Conservation (phyloP, 2,797 vertebrate genomes). For the Buceros bicornis region DNA sequence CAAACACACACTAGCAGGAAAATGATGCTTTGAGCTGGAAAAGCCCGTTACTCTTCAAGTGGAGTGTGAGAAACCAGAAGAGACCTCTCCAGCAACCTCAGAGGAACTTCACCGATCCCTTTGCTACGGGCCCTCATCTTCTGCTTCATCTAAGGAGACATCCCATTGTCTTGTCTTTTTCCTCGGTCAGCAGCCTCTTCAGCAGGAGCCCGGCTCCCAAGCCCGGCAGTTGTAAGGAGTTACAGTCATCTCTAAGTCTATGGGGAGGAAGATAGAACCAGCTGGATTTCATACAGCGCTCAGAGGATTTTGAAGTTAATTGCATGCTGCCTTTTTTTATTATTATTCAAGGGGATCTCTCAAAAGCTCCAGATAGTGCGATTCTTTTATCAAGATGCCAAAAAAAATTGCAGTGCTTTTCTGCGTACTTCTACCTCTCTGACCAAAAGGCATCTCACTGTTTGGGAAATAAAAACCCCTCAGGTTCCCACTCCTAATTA, state of each 20-base stretch:
- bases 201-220: not conserved
- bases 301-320: conserved; percentile 32
- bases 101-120: not conserved
- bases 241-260: not conserved
- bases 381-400: not conserved
- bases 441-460: not conserved
- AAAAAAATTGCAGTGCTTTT: not conserved
- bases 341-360: conserved; percentile 3
- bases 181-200: not conserved
- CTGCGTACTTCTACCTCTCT: not conserved
- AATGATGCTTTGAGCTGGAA: not conserved
- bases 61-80: not conserved
- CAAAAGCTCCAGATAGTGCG: not conserved
- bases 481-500: not conserved
- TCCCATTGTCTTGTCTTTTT: not conserved
- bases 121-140: not conserved
- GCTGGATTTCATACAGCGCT: not conserved
- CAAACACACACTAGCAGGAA: not conserved
- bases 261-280: not conserved
- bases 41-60: not conserved
- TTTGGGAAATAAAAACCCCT: not conserved
- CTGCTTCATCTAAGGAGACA: not conserved
- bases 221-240: not conserved
- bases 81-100: not conserved
- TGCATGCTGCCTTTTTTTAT: not conserved